Base-by-base conservation (phyloP, 2,113 vertebrate genomes). In the Zosterops pallidus region DNA sequence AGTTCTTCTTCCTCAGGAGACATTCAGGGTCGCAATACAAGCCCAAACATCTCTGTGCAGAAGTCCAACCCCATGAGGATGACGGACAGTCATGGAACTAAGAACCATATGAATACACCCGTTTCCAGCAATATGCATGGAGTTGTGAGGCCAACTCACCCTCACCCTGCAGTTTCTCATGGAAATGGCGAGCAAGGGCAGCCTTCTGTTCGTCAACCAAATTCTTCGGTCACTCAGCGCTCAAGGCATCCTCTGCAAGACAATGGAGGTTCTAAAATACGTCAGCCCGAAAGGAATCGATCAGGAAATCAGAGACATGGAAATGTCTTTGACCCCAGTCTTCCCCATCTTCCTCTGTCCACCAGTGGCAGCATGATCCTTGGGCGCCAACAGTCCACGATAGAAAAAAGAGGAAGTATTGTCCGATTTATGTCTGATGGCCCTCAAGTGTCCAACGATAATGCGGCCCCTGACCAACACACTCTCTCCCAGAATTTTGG, bases 361-460 rank as follows among this genome's bases (percentile, higher is more conserved):
- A 92, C 98, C 5, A 96, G 98, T 7, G 96, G 99, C 59, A 98
- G 98, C 29, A 99, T 99, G 97, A 98, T 99, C 90, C 98, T 99
- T 56, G 97, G 99, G 67, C 98, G 99, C n/a, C 98, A 99, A 6
- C 99, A 99, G 80, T 86, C 98, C 10, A 47, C 98, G 0, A 97
- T 98, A 56, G 99, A 99, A 76, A 98, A 99, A 52, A 98, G 99
- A 96, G 98, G 99, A 92, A 98, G 99, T 72, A 99, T 99, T 17
- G 99, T 99, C 52, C 98, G 99, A 72, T 99, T 99, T 70, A 99
- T 99, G 99, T 92, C 99, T 4, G 99, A 99, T 17, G 96, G 98
- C n/a, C 96, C 98, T 72, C 99, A 99, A 95, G 98, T 99, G 56
- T 97, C 99, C 25, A 97, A 98, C 0, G 99, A 99, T 52, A 99